Percentiles rank a stretch among this genome's conserved stretches.
Evolutionary conservation across 2,113 vertebrate species (phyloP).

Genomic region (Anolis sagrei): DNA sequence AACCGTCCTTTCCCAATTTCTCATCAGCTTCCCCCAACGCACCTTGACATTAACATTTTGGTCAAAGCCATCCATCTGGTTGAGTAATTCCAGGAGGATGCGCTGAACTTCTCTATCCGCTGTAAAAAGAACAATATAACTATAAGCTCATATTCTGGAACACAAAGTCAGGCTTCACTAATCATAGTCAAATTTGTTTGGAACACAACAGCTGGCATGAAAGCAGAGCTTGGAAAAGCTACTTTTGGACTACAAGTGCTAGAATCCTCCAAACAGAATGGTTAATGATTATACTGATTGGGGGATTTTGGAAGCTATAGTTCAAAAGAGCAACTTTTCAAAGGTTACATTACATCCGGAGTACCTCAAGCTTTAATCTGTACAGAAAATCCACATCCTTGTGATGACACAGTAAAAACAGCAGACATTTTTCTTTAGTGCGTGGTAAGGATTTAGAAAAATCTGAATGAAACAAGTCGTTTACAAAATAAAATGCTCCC

Average conservation of each 20-base stretch:
- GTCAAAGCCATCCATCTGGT: constrained; percentile 97
- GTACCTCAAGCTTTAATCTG: not conserved
- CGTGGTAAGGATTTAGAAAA: not conserved
- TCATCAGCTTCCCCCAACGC: not conserved
- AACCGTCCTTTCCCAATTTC: too few species aligned
- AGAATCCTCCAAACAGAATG: not conserved
- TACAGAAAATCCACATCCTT: not conserved
- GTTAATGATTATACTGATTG: too few species aligned
- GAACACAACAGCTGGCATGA: not conserved
- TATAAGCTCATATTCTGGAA: not conserved
- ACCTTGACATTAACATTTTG: constrained; percentile 97
- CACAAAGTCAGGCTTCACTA: not conserved
- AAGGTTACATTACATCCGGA: too few species aligned
- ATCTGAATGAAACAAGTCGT: too few species aligned
- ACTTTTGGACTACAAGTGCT: too few species aligned
- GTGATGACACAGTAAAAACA: too few species aligned
- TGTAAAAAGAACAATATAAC: constrained; percentile 53
- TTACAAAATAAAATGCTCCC: too few species aligned
- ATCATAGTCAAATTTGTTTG: too few species aligned
- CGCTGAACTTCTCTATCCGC: constrained; percentile 94
- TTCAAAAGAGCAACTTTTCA: too few species aligned
- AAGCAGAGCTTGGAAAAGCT: too few species aligned
- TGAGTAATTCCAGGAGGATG: constrained; percentile 92
- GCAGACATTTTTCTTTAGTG: too few species aligned
- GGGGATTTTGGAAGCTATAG: too few species aligned